Conservation (phyloP, 1,140 invertebrate species). For the Eupristina koningsbergeri region DNA sequence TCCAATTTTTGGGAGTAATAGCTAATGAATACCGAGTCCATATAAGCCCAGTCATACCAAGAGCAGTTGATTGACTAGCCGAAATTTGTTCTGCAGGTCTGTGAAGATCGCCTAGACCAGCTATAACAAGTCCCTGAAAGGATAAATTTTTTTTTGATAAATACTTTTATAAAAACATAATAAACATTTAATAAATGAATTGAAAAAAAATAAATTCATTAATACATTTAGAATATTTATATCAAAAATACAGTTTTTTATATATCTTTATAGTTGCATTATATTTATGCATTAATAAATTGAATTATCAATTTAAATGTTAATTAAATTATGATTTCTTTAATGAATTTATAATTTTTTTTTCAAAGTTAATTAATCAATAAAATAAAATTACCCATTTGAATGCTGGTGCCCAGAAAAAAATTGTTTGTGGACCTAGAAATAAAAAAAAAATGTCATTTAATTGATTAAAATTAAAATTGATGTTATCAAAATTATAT, state of each 20-base stretch:
- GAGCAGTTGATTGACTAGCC: constrained; percentile 85
- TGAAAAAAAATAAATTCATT: background rate
- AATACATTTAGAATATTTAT: background rate
- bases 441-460: constrained; percentile 48
- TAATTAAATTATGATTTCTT: background rate
- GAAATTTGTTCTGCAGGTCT: constrained; percentile 94
- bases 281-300: no score
- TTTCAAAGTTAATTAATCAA: constrained; percentile 50
- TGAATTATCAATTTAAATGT: no score
- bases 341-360: background rate
- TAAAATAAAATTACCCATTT: constrained; percentile 89
- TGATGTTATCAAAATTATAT: background rate
- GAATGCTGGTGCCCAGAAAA: constrained; percentile 95
- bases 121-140: constrained; percentile 86
- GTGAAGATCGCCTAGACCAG: constrained; percentile 92
- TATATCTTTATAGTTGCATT: no score
- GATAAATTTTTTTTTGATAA: constrained; percentile 41
- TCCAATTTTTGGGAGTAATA: constrained; percentile 95
- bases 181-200: no score
- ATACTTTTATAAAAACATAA: background rate
- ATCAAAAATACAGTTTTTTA: background rate
- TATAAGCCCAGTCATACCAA: constrained; percentile 84
- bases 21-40: constrained; percentile 94
- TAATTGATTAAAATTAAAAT: background rate
- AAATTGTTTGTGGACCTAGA: constrained; percentile 94